Base-by-base conservation (phyloP, 2,113 vertebrate genomes). In the Emydura subglobosa region DNA sequence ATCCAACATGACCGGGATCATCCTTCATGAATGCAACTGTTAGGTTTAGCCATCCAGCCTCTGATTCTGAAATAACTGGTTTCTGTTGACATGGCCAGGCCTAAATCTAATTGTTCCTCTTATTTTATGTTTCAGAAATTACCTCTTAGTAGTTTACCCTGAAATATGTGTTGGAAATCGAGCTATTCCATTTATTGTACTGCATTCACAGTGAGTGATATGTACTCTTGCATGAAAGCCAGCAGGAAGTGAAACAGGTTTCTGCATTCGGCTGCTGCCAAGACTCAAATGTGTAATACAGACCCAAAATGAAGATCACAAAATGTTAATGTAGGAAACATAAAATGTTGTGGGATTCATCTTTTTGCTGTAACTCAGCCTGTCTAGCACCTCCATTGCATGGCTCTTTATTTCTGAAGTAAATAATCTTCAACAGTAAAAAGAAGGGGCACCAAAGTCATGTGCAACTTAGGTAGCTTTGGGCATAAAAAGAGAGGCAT, bases 301-400 rank as follows among this genome's bases (percentile, higher is more conserved):
- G 87, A 10, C 54, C 55, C 89, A 76, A 79, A 19, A 47, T 22
- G 31, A 61, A 72, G 53, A 27, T 78, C 79, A 72, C 57, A 80
- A 84, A 78, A 81, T 49, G 49, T 19, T 84, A 47, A 79, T 7
- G 11, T 50, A 72, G 0, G 0, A 79, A 79, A 90, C 25, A 76
- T 92, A 86, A 19, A 0, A 0, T 88, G 82, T 76, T 82, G 31
- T 50, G 83, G 53, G 72, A 55, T 31, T 10, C 61, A 9, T 34
- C 54, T 85, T 55, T 79, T 88, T 91, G 74, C 88, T 85, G 81
- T 79, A 84, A 91, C 59, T 84, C 93, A 42, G 89, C 93, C 68
- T 68, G 92, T 93, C 50, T 76, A 89, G 81, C 81, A 78, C 85
- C 94, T 78, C 80, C 54, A 31, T 78, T 47, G 27, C 81, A 47